Evolutionary conservation across 2,797 vertebrate species (phyloP).

Genomic region (Huso huso): DNA sequence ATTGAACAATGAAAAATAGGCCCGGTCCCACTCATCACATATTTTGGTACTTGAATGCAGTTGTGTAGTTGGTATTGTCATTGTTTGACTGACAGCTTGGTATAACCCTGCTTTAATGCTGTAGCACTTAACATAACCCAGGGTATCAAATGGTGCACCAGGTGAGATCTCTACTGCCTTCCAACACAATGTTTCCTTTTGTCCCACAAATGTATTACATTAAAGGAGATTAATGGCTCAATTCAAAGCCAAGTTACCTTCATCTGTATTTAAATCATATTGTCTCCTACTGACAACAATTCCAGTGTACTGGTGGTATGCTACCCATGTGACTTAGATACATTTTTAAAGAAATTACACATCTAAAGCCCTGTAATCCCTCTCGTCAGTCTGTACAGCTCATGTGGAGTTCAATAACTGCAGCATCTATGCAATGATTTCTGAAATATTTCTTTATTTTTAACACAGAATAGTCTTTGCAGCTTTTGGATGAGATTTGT

Average conservation of each 20-base stretch:
- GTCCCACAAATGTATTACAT: background rate
- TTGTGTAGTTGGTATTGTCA: too few relatives aligned
- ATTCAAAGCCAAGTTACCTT: background rate
- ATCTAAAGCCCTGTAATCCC: constrained; percentile 14
- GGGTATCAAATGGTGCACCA: background rate
- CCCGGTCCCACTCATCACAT: too few relatives aligned
- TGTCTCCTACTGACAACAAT: background rate
- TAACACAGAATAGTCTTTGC: constrained; percentile 28
- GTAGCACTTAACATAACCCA: background rate
- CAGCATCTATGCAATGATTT: constrained; percentile 8
- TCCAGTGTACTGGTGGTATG: background rate
- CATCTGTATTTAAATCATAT: background rate
- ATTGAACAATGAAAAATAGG: too few relatives aligned
- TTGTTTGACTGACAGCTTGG: too few relatives aligned
- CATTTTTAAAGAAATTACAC: background rate
- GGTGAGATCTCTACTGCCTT: background rate
- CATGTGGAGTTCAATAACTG: constrained; percentile 2
- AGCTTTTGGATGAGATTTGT: constrained; percentile 30
- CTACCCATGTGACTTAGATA: too few relatives aligned
- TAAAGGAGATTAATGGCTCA: background rate
- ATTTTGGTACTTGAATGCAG: too few relatives aligned
- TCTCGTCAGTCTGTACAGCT: constrained; percentile 9
- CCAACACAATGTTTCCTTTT: background rate
- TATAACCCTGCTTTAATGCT: too few relatives aligned
- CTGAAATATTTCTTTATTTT: constrained; percentile 26